These are phyloP conservation scores for Mormyrus hasselquistii DNA, from an alignment of 2,797 vertebrate species.

Conservation along the genomic window DNA sequence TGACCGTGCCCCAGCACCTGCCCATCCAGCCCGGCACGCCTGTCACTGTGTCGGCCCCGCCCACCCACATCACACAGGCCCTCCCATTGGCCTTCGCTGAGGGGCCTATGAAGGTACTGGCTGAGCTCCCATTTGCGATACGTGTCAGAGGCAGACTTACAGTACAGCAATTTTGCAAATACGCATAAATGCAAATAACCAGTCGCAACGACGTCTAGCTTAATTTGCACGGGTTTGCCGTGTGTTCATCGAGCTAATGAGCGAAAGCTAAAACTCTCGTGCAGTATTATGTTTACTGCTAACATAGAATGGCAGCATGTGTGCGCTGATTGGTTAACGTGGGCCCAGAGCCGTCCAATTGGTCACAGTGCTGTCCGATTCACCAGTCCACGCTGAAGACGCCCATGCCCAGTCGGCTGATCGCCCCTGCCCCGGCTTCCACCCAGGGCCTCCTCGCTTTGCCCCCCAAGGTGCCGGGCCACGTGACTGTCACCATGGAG, in stretches of 20 bases:
- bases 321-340: not conserved
- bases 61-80: conserved; percentile 78
- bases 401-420: conserved; percentile 88
- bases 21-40: conserved; percentile 76
- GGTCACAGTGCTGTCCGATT: not conserved
- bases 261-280: not conserved
- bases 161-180: not conserved
- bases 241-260: not conserved
- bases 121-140: not conserved
- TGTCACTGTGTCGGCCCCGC: conserved; percentile 74
- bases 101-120: conserved; percentile 84
- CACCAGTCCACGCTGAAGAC: conserved; percentile 81
- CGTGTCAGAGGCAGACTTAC: not conserved
- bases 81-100: conserved; percentile 81
- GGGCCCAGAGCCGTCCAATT: not conserved
- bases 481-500: conserved; percentile 89
- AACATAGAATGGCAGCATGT: not conserved
- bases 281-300: not conserved
- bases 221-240: not conserved
- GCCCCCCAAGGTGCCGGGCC: conserved; percentile 83
- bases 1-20: conserved; percentile 71
- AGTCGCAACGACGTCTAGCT: not conserved
- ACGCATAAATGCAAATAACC: not conserved
- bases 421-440: conserved; percentile 90
- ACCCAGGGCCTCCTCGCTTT: conserved; percentile 73